Percentiles rank a stretch among this genome's conserved stretches.
These are phyloP conservation scores for Chelon labrosus DNA, from an alignment of 2,797 vertebrate species.

Conservation along the genomic window DNA sequence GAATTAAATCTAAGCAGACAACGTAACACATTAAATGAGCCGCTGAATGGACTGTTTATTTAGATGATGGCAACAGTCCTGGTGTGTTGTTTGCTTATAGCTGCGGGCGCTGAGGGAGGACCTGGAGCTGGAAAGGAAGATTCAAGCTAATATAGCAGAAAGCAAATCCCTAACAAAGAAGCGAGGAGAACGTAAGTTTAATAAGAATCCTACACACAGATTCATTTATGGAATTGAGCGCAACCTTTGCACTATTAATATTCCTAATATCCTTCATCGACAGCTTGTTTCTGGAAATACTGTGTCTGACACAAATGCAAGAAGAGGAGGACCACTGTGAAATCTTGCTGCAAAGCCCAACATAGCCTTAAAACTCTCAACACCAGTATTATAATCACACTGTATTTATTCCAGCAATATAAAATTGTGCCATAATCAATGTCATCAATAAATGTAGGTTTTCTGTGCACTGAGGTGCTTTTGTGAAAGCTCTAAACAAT, in stretches of 20 bases:
- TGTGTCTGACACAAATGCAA: slow-evolving; percentile 78
- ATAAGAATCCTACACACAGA: neutral
- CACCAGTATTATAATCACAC: slow-evolving; percentile 54
- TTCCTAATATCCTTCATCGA: neutral
- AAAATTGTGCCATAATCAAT: slow-evolving; percentile 52
- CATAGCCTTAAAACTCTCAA: slow-evolving; percentile 76
- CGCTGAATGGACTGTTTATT: neutral
- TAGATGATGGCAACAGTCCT: too few relatives aligned
- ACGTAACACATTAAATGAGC: neutral
- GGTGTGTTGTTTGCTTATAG: slow-evolving; percentile 62
- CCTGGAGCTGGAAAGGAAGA: slow-evolving; percentile 75
- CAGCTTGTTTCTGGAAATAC: slow-evolving; percentile 89
- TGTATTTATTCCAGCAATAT: slow-evolving; percentile 71
- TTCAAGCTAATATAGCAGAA: slow-evolving; percentile 71
- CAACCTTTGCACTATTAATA: neutral
- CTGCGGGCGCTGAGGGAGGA: slow-evolving; percentile 74
- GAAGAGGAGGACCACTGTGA: slow-evolving; percentile 47
- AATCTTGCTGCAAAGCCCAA: slow-evolving; percentile 76
- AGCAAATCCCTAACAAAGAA: slow-evolving; percentile 74
- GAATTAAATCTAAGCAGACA: neutral
- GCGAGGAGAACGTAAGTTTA: slow-evolving; percentile 80
- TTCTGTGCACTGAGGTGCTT: slow-evolving; percentile 21
- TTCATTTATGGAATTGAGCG: neutral
- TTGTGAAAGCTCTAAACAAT: slow-evolving; percentile 33
- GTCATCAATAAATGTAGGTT: slow-evolving; percentile 51